Evolutionary conservation across 2,113 vertebrate species (phyloP), one percentile per base, ranked within the genome.

Genomic region (Lepisosteus oculatus): DNA sequence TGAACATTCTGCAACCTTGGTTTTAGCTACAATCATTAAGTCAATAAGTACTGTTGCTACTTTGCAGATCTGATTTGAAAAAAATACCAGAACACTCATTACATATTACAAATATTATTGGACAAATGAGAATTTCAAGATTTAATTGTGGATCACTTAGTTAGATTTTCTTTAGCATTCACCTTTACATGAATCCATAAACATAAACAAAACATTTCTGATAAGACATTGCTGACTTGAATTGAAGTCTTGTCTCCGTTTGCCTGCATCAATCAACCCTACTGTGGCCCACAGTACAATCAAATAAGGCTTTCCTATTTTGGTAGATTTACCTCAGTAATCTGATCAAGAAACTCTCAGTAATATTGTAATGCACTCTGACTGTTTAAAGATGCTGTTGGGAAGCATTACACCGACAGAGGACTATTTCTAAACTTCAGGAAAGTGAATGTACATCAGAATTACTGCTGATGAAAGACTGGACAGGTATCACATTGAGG

Each of bases 261-360:
- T 67, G 78, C 82, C 45, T 41, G 78, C 76, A 74, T 88, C 76
- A 78, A 85, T 90, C 84, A 86, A 77, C 80, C 76, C 80, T 57
- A 74, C 54, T 65, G 72, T 17, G 43, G 41, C 76, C 11, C 77
- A 9, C 76, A 63, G 29, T 29, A 29, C 29, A 85, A 88, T 83
- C 63, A 84, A 90, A 89, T 81, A 79, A 77, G 85, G 85, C 89
- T 93, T 92, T 87, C 76, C 80, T 83, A 67, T 91, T 88, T 88
- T 84, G 75, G 67, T 83, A 86, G 81, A 81, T 87, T 86, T 81
- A 78, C 70, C 86, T 85, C 83, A 82, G 83, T 91, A 91, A 93
- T 83, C 83, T 85, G 77, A 91, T 94, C 90, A 91, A 11, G 77
- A 86, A 91, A 86, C 90, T 92, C 90, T 93, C 87, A 92, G 89